Base-by-base conservation (phyloP, 2,888 invertebrate genomes). In the Marasmarcha lunaedactyla region DNA sequence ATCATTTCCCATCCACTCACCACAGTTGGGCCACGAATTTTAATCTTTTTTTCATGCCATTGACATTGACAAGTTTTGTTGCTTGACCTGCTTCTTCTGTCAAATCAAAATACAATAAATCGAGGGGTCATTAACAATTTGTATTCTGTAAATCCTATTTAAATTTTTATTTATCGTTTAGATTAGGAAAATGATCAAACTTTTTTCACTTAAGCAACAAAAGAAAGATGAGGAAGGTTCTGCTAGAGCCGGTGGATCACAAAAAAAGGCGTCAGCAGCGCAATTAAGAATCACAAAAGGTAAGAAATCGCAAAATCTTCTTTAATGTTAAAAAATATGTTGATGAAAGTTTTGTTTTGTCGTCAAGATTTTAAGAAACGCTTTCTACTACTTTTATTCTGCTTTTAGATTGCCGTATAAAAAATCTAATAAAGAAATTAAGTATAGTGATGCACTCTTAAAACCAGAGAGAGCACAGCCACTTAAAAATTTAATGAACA, bases 271-370 rank as follows among this genome's bases (percentile, higher is more conserved):
- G 50, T 96, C 97, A 51, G 97, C 98, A 57, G 98, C 98, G 50
- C 97, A 98, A 78, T 86, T 98, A 65, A 90, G 98, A 78, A 96
- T 98, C 65, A 95, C 96, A 72, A 98, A 98, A 94, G 97, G 97
- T 97, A 66, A 41, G 43, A 44, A 38, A 40, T 37, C 13, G 12
- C 10, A 9, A 15, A 14, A 35, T 37, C n/a, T 12, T n/a, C 13
- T n/a, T n/a, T n/a, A n/a, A n/a, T n/a, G n/a, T n/a, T n/a, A n/a
- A 15, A 10, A 15, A 15, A 25, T 34, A 27, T 27, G 15, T 38
- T 15, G 11, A 25, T 14, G 11, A 13, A 27, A n/a, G n/a, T n/a
- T n/a, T n/a, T 27, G n/a, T 27, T 9, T 33, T 15, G 10, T 12
- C 13, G 36, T 35, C 37, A 11, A 37, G 10, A 34, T 34, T 7